Percentiles rank a stretch among this genome's conserved stretches.
phyloP scores from a whole-genome alignment of 2,113 vertebrate genomes.

The Orthonyx spaldingii region DNA sequence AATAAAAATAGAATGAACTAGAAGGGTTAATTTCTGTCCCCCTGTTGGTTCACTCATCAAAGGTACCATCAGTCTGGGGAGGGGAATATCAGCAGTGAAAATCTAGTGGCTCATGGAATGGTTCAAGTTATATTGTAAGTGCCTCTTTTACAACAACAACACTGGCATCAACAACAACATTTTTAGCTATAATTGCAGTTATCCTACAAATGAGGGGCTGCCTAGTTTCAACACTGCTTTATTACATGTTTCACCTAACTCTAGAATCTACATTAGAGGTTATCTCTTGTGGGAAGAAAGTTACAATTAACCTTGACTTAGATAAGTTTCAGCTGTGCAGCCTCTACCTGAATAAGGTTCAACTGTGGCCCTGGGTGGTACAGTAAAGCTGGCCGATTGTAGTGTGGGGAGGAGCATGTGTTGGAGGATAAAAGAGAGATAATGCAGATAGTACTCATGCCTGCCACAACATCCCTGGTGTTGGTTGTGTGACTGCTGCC shows the following conservation, averaged over 20 bases:
- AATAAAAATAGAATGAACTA: neutral
- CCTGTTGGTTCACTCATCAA: neutral
- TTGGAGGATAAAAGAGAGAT: too few relatives aligned
- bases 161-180: neutral
- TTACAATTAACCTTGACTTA: too few relatives aligned
- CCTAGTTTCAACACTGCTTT: neutral
- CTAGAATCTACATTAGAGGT: neutral
- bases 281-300: too few relatives aligned
- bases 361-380: too few relatives aligned
- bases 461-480: too few relatives aligned
- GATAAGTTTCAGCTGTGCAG: too few relatives aligned
- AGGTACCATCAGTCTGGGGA: neutral
- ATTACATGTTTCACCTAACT: neutral
- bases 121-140: neutral
- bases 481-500: too few relatives aligned
- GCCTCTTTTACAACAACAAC: neutral
- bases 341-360: too few relatives aligned
- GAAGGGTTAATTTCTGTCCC: neutral
- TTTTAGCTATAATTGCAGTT: neutral
- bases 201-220: neutral
- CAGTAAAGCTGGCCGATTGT: too few relatives aligned
- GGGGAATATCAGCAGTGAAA: neutral
- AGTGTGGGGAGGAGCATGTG: too few relatives aligned
- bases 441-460: too few relatives aligned
- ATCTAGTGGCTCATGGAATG: neutral